Percentiles rank a stretch among this genome's conserved stretches.
Conservation (phyloP, 2,797 vertebrate species). For the Neopelma chrysocephalum region DNA sequence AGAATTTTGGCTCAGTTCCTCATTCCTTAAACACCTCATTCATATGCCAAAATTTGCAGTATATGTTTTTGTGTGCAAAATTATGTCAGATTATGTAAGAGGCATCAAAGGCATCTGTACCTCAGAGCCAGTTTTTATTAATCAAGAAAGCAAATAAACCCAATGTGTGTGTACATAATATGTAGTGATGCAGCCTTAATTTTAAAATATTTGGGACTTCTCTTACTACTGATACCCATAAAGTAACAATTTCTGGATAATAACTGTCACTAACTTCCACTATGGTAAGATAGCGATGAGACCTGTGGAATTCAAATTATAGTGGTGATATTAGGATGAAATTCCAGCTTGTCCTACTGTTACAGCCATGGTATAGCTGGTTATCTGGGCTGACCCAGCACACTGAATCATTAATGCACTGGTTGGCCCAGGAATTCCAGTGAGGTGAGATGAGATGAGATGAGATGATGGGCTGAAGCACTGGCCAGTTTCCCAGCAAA, state of each 20-base stretch:
- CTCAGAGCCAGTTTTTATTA: neutral
- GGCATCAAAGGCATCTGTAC: neutral
- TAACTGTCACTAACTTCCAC: neutral
- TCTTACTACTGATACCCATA: neutral
- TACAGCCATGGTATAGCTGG: neutral
- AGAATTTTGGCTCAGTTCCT: neutral
- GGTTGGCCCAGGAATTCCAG: neutral
- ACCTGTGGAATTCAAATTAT: neutral
- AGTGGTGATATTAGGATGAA: neutral
- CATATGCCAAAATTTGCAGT: neutral
- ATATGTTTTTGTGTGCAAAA: neutral
- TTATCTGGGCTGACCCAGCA: neutral
- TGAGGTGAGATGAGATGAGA: neutral
- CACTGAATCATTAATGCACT: neutral
- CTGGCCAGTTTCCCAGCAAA: neutral
- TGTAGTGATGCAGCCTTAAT: neutral
- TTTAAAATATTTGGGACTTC: neutral
- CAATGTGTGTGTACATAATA: neutral
- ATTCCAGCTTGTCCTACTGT: neutral
- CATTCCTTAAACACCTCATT: neutral
- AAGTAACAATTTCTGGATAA: neutral
- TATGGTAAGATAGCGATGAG: neutral
- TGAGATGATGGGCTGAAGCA: neutral
- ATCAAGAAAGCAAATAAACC: neutral
- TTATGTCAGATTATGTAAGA: constrained; percentile 5